These are phyloP conservation scores for Grus americana DNA, from an alignment of 2,113 vertebrate genomes.

Conservation along the genomic window DNA sequence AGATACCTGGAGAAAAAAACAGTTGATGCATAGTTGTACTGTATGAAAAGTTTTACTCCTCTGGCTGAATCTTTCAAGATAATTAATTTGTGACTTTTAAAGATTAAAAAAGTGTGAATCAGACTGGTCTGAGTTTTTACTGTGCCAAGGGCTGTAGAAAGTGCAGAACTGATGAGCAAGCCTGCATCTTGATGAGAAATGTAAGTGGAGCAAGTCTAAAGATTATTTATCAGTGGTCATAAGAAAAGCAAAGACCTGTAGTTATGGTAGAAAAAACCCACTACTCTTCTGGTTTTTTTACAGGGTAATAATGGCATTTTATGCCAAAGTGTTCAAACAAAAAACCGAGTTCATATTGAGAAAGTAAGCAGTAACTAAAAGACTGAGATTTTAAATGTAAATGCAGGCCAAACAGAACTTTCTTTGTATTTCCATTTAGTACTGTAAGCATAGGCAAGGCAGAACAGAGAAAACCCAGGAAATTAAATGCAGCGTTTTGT, in stretches of 20 bases:
- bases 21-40: neutral
- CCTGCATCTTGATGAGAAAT: neutral
- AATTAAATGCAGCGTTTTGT: neutral
- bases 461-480: neutral
- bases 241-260: neutral
- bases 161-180: neutral
- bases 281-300: neutral
- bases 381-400: neutral
- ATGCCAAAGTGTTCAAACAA: neutral
- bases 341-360: neutral
- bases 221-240: neutral
- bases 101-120: neutral
- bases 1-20: neutral
- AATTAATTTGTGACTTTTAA: neutral
- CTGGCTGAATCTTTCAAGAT: neutral
- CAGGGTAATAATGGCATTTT: neutral
- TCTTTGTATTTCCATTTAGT: neutral
- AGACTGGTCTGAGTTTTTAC: neutral
- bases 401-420: neutral
- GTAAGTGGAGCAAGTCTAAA: neutral
- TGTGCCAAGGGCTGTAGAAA: neutral
- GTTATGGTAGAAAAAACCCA: neutral
- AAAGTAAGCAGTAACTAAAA: neutral
- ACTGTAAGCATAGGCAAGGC: neutral
- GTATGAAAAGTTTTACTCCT: neutral